Conservation (phyloP, 92 coral and sea anemone genomes). For the Parazoanthus swiftii region DNA sequence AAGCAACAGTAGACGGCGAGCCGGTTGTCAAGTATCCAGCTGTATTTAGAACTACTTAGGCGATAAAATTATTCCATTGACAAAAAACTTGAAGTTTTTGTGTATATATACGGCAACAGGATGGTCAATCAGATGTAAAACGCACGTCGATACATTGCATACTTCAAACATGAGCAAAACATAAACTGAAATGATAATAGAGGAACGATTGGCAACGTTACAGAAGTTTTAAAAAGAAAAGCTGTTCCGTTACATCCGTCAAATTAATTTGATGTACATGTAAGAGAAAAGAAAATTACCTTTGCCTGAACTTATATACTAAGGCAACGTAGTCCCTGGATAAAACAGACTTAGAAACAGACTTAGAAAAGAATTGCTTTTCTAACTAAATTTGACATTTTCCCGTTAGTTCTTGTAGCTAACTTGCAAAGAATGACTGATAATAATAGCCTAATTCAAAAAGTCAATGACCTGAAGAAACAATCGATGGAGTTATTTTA, state of each 20-base stretch:
- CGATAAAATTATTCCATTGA: slow-evolving; percentile 1
- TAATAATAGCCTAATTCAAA: slow-evolving; percentile 22
- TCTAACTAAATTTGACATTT: neutral
- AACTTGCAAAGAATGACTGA: slow-evolving; percentile 26
- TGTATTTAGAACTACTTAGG: neutral
- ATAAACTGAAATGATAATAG: neutral
- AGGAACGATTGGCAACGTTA: neutral
- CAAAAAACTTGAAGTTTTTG: neutral
- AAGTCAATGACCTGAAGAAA: slow-evolving; percentile 34
- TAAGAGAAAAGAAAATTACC: no score
- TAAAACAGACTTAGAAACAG: neutral
- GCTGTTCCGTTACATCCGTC: neutral
- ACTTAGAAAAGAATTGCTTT: neutral
- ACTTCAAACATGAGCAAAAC: neutral
- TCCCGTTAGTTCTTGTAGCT: slow-evolving; percentile 20
- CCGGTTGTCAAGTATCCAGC: neutral
- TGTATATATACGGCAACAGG: neutral
- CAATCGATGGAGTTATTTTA: neutral
- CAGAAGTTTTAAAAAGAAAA: no score
- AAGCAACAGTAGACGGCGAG: neutral
- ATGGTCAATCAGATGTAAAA: neutral
- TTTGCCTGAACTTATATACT: neutral
- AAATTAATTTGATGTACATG: no score
- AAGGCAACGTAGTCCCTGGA: neutral
- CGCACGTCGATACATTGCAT: neutral